phyloP scores from a whole-genome alignment of 2,888 invertebrate genomes.

The Argynnis bischoffii region DNA sequence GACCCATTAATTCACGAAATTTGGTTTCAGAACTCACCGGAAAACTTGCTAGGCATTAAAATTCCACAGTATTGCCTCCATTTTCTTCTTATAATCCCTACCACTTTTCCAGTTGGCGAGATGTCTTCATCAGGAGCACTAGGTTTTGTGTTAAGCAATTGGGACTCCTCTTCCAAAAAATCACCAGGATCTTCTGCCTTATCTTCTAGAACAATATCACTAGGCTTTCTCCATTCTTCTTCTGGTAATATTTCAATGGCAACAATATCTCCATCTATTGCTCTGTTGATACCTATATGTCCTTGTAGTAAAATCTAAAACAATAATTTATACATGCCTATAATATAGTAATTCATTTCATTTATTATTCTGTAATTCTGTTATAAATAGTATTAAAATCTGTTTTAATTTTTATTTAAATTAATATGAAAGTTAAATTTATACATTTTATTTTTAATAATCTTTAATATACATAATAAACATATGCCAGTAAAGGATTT shows the following conservation, averaged over 20 bases:
- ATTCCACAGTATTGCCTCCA: slow-evolving; percentile 99
- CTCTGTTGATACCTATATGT: slow-evolving; percentile 92
- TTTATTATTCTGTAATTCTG: too few relatives aligned
- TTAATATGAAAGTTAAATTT: neutral
- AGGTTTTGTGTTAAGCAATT: slow-evolving; percentile 57
- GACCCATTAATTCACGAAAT: neutral
- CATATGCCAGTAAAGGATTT: neutral
- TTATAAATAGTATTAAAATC: too few relatives aligned
- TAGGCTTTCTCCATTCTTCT: slow-evolving; percentile 94
- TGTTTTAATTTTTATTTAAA: too few relatives aligned
- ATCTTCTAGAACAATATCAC: slow-evolving; percentile 91
- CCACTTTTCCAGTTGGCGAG: slow-evolving; percentile 80
- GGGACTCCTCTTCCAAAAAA: slow-evolving; percentile 83
- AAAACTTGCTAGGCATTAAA: slow-evolving; percentile 88
- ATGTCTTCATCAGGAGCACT: slow-evolving; percentile 64
- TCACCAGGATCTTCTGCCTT: slow-evolving; percentile 88
- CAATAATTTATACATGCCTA: slow-evolving; percentile 8
- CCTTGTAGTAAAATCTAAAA: slow-evolving; percentile 92
- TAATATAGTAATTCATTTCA: too few relatives aligned
- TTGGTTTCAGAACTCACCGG: slow-evolving; percentile 63
- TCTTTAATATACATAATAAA: neutral
- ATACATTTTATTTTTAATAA: neutral
- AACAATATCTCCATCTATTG: slow-evolving; percentile 96
- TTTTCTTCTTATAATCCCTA: slow-evolving; percentile 97
- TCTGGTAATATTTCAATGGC: slow-evolving; percentile 94